Conservation (phyloP, 2,888 invertebrate genomes). For the Nomada ferruginata region DNA sequence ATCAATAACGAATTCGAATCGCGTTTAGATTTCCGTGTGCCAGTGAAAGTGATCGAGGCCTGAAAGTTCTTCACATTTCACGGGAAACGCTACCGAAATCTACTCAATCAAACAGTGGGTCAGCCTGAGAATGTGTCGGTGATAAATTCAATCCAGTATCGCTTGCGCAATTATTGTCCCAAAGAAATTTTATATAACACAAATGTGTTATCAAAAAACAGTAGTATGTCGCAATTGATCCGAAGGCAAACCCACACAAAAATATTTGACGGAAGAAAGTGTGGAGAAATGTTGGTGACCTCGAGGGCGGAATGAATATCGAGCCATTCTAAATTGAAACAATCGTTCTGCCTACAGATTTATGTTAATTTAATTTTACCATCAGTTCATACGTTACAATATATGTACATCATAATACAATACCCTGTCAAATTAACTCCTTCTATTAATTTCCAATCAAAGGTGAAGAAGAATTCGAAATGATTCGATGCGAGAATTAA, state of each 20-base stretch:
- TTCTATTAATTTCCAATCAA: no score
- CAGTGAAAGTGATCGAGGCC: slow-evolving; percentile 60
- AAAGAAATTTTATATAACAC: slow-evolving; percentile 48
- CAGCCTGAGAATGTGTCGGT: slow-evolving; percentile 18
- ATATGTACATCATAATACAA: no score
- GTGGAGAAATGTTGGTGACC: not conserved
- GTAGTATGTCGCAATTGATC: slow-evolving; percentile 6
- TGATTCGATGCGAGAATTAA: no score
- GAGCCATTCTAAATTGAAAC: no score
- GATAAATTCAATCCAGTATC: slow-evolving; percentile 43
- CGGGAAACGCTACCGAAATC: slow-evolving; percentile 52
- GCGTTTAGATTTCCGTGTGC: slow-evolving; percentile 49
- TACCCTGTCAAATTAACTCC: no score
- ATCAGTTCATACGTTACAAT: no score
- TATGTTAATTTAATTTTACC: no score
- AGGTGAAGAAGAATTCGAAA: no score
- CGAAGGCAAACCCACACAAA: not conserved
- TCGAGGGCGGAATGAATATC: no score
- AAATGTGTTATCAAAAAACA: slow-evolving; percentile 18
- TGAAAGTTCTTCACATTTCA: slow-evolving; percentile 52
- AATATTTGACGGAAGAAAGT: not conserved
- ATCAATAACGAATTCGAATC: slow-evolving; percentile 45
- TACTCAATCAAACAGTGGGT: slow-evolving; percentile 9
- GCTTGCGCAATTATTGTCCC: slow-evolving; percentile 38
- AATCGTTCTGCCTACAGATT: no score